Evolutionary conservation across 2,797 vertebrate genomes (phyloP).

Genomic region (Dendrocincla fuliginosa): DNA sequence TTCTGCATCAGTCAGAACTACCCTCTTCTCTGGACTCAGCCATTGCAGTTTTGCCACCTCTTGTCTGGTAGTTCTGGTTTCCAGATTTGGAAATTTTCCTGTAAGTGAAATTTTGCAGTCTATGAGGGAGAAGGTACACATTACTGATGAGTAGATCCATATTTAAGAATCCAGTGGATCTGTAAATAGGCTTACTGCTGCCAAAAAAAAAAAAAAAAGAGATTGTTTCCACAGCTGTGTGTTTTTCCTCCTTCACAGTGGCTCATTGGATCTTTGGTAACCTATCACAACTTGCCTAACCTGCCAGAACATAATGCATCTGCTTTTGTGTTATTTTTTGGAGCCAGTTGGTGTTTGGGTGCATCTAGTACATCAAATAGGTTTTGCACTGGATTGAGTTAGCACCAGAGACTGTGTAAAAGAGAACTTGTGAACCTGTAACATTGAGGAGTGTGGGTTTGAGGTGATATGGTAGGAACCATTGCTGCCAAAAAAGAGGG

Average conservation of each 20-base stretch:
- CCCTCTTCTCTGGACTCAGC: background rate
- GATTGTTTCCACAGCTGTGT: background rate
- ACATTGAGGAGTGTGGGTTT: accelerated
- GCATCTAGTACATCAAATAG: background rate
- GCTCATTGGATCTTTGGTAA: background rate
- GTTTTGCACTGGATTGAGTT: background rate
- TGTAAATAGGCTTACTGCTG: background rate
- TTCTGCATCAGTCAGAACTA: background rate
- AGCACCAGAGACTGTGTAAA: background rate
- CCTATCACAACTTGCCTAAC: background rate
- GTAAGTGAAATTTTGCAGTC: background rate
- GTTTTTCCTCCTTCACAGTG: background rate
- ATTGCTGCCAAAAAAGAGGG: background rate
- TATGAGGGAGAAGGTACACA: background rate
- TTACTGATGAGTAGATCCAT: background rate
- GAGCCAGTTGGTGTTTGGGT: background rate
- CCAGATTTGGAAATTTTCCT: background rate
- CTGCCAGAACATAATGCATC: background rate
- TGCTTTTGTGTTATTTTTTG: background rate
- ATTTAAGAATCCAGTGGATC: background rate
- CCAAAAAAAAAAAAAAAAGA: background rate
- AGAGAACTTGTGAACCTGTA: background rate
- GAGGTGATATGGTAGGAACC: background rate
- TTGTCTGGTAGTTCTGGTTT: background rate
- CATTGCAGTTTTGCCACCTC: background rate